Evolutionary conservation across 2,888 invertebrate species (phyloP).

Genomic region (Blera fallax): DNA sequence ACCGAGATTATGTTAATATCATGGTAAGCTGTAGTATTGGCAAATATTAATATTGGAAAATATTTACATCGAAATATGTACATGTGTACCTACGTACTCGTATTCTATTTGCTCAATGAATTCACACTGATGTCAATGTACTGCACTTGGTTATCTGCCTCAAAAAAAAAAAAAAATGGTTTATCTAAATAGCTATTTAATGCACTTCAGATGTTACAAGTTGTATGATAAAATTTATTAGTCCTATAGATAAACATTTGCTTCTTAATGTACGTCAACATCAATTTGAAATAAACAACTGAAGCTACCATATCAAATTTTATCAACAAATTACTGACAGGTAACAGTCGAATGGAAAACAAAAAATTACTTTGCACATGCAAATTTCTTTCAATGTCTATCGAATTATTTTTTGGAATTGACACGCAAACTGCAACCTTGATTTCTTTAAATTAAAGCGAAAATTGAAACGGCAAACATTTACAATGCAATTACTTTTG

Average conservation of each 20-base stretch:
- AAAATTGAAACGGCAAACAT: background rate
- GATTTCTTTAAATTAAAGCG: background rate
- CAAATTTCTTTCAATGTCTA: constrained; percentile 7
- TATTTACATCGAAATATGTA: too few species aligned
- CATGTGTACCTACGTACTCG: too few species aligned
- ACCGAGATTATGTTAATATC: too few species aligned
- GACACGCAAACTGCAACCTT: constrained; percentile 1
- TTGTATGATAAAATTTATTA: background rate
- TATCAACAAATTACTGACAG: background rate
- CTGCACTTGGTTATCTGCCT: too few species aligned
- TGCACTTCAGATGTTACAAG: too few species aligned
- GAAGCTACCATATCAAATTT: background rate
- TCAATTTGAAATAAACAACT: background rate
- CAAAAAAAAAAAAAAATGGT: too few species aligned
- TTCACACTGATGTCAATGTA: too few species aligned
- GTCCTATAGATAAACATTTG: background rate
- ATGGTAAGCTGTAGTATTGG: too few species aligned
- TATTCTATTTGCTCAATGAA: too few species aligned
- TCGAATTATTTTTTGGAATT: background rate
- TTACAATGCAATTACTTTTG: background rate
- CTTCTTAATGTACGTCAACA: background rate
- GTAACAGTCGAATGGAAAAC: constrained; percentile 9
- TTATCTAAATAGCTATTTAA: too few species aligned
- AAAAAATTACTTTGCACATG: constrained; percentile 33
- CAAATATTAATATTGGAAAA: too few species aligned